phyloP scores from a whole-genome alignment of 2,888 invertebrate genomes.

The Laspeyria flexula region DNA sequence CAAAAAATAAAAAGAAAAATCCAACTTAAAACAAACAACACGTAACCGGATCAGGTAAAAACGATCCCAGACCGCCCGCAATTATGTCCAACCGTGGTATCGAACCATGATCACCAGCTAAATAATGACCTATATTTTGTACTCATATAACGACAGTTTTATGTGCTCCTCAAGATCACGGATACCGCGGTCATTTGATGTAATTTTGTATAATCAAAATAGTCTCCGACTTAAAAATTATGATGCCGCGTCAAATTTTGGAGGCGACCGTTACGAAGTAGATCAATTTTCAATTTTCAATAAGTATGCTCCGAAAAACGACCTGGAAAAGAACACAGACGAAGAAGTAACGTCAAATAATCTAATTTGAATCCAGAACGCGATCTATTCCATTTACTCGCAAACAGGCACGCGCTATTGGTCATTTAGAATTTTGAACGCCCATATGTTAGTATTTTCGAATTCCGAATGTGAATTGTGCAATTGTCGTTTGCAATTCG shows the following conservation, averaged over 20 bases:
- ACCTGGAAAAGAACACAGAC: conserved; percentile 34
- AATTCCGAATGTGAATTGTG: conserved; percentile 74
- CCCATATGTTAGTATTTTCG: conserved; percentile 69
- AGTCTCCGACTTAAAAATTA: conserved; percentile 20
- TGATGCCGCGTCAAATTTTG: conserved; percentile 3
- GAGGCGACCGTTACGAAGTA: conserved; percentile 1
- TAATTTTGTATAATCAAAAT: conserved; percentile 45
- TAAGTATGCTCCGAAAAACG: conserved; percentile 20
- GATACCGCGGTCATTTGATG: conserved; percentile 52
- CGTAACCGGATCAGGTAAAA: conserved; percentile 67
- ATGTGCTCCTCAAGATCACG: conserved; percentile 44
- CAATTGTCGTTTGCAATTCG: conserved; percentile 76
- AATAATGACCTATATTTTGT: conserved; percentile 73
- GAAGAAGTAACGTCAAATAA: conserved; percentile 41
- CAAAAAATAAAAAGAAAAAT: conserved; percentile 61
- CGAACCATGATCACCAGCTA: conserved; percentile 51
- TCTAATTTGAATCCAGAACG: conserved; percentile 62
- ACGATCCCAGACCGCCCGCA: conserved; percentile 59
- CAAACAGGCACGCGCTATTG: conserved; percentile 62
- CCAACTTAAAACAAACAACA: conserved; percentile 67
- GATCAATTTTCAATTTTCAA: conserved; percentile 21
- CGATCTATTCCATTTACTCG: conserved; percentile 57
- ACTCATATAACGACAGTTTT: conserved; percentile 64
- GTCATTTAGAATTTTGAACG: conserved; percentile 69
- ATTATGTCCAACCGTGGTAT: conserved; percentile 62